Evolutionary conservation across 1,140 invertebrate genomes (phyloP).

Genomic region (Tetramorium simillimum): DNA sequence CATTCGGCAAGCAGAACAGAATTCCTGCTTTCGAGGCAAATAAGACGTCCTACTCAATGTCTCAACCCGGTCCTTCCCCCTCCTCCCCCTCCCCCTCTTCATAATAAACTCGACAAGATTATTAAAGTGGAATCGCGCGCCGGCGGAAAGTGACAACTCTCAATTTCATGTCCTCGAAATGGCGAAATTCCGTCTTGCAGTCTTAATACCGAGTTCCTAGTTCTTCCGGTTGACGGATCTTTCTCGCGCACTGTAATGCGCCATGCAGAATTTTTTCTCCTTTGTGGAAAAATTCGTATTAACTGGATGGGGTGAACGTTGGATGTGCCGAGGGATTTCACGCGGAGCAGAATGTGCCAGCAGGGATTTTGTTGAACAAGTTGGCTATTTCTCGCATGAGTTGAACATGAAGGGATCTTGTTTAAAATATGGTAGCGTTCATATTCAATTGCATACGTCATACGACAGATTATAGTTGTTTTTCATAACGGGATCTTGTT

Average conservation of each 20-base stretch:
- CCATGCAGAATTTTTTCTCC: neutral
- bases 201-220: neutral
- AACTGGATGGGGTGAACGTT: neutral
- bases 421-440: neutral
- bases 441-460: neutral
- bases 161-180: neutral
- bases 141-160: neutral
- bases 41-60: slow-evolving; percentile 53
- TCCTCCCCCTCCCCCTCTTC: neutral
- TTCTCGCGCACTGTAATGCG: neutral
- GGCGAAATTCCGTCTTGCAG: neutral
- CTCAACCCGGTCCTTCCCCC: slow-evolving; percentile 1
- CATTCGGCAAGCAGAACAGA: slow-evolving; percentile 9
- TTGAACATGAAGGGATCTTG: neutral
- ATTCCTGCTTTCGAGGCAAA: slow-evolving; percentile 32
- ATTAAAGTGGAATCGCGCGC: slow-evolving; percentile 47
- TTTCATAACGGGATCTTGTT: no score
- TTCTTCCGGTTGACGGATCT: neutral
- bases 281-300: slow-evolving; percentile 19
- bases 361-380: neutral
- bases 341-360: neutral
- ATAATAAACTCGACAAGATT: slow-evolving; percentile 61
- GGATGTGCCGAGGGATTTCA: neutral
- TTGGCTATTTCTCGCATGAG: neutral
- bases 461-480: neutral